Percentiles rank a stretch among this genome's conserved stretches.
Evolutionary conservation across 2,113 vertebrate genomes (phyloP).

Genomic region (Dromaius novaehollandiae): DNA sequence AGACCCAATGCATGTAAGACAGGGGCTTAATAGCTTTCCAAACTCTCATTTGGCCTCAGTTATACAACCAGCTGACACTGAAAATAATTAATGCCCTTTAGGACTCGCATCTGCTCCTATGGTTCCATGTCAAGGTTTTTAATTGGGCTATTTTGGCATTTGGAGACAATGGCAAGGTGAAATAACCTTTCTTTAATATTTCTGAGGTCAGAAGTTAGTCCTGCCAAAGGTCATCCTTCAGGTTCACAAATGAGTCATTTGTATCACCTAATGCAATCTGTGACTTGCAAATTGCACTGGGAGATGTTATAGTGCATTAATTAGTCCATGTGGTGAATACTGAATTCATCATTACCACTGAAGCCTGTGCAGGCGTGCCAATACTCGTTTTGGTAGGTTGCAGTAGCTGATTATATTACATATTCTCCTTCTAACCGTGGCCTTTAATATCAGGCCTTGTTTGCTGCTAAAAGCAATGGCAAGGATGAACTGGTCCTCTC

Average conservation of each 20-base stretch:
- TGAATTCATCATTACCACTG: constrained; percentile 81
- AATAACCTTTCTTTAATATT: constrained; percentile 89
- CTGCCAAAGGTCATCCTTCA: constrained; percentile 85
- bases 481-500: constrained; percentile 20
- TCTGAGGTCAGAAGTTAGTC: constrained; percentile 86
- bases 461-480: constrained; percentile 51
- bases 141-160: constrained; percentile 92
- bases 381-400: constrained; percentile 77
- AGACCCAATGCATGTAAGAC: constrained; percentile 77
- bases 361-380: constrained; percentile 79
- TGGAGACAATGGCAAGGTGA: constrained; percentile 90
- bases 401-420: constrained; percentile 72
- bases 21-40: constrained; percentile 82
- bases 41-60: constrained; percentile 86
- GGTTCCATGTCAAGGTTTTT: constrained; percentile 89
- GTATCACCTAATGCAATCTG: constrained; percentile 88
- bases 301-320: constrained; percentile 84
- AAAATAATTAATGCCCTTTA: constrained; percentile 91
- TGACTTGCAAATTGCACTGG: constrained; percentile 86
- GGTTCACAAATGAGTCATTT: constrained; percentile 88
- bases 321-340: constrained; percentile 84
- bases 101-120: constrained; percentile 87
- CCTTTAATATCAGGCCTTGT: constrained; percentile 55
- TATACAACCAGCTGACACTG: constrained; percentile 87
- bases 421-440: constrained; percentile 58